Conservation (phyloP, 2,113 vertebrate species). For the Desmodus rotundus region DNA sequence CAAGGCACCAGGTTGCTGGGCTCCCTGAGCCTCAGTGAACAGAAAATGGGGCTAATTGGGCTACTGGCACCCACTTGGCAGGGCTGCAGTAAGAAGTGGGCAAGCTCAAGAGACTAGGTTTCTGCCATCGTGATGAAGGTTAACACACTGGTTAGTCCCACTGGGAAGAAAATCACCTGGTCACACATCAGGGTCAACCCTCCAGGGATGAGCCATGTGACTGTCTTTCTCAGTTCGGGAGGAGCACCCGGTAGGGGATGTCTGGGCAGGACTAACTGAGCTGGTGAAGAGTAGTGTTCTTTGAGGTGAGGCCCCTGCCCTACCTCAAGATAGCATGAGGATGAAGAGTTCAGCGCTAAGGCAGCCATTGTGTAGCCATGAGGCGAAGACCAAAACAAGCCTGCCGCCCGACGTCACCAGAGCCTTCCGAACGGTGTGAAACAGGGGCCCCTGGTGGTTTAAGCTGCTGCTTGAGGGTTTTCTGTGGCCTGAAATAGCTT, state of each 20-base stretch:
- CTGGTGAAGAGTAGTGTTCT: not conserved
- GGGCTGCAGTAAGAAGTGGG: not conserved
- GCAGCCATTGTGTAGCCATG: not conserved
- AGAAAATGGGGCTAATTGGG: not conserved
- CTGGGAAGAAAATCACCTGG: not conserved
- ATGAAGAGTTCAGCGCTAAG: not conserved
- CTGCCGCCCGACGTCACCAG: not conserved
- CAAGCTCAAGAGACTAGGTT: fast-evolving
- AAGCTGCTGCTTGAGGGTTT: not conserved
- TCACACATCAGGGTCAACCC: not conserved
- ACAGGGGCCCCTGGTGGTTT: not conserved
- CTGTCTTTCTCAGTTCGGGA: not conserved
- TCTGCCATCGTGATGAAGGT: not conserved
- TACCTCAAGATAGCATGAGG: not conserved
- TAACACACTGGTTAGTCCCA: not conserved
- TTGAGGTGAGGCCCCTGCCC: not conserved
- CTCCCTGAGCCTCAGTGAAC: not conserved
- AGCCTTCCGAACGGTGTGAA: not conserved
- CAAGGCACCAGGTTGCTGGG: not conserved
- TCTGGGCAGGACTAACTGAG: not conserved
- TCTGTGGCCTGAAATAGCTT: not conserved
- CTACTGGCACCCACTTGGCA: not conserved
- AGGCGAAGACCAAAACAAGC: not conserved
- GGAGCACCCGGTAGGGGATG: not conserved
- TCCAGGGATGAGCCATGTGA: not conserved